These are phyloP conservation scores for Eristalinus aeneus DNA, from an alignment of 2,888 invertebrate species.

Conservation along the genomic window DNA sequence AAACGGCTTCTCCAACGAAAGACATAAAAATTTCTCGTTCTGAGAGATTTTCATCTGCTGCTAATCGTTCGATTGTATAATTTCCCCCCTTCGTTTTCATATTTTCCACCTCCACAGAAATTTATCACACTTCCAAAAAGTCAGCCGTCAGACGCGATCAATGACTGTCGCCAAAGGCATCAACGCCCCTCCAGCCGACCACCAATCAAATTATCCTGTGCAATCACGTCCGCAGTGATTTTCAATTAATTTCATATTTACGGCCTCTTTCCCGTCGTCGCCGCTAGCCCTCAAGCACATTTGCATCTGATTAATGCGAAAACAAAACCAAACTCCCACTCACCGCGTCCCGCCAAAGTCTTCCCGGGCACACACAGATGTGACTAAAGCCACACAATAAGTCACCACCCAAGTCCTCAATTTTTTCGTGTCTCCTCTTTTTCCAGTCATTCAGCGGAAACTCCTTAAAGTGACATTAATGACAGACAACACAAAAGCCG, in stretches of 20 bases:
- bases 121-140: background rate
- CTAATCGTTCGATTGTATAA: background rate
- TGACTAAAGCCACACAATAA: constrained; percentile 36
- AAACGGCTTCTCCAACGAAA: too few relatives aligned
- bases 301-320: constrained; percentile 16
- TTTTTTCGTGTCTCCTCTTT: background rate
- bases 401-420: constrained; percentile 34
- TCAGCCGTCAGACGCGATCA: background rate
- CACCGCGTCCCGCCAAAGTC: background rate
- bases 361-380: background rate
- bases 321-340: constrained; percentile 7
- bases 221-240: constrained; percentile 36
- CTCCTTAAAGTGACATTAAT: constrained; percentile 51
- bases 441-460: background rate
- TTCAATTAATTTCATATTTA: constrained; percentile 43
- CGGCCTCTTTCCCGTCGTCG: background rate
- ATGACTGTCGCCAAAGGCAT: background rate
- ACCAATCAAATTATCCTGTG: background rate
- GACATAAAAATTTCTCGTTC: too few relatives aligned
- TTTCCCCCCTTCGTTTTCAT: background rate
- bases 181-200: background rate
- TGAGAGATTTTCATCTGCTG: background rate
- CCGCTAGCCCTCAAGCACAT: background rate
- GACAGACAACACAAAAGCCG: constrained; percentile 15
- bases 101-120: background rate